A percentile compares a stretch with the other conserved stretches of the same genome.
phyloP scores from a whole-genome alignment of 2,113 vertebrate species.

The Nesogale talazaci region DNA sequence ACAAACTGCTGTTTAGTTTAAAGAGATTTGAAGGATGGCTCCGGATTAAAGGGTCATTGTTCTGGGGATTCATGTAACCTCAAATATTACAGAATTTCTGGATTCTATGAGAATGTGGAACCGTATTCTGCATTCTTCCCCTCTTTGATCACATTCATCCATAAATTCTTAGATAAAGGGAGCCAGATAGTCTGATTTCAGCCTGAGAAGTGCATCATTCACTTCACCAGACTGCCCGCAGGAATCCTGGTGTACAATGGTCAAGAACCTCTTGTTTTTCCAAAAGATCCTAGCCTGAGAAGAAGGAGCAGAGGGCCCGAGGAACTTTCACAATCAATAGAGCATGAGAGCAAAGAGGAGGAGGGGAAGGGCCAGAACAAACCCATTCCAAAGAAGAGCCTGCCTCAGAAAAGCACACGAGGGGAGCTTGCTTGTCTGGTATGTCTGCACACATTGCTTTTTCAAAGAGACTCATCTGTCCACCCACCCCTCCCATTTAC shows the following conservation, averaged over 20 bases:
- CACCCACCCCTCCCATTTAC: not conserved
- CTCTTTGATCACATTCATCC: not conserved
- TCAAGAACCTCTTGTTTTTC: not conserved
- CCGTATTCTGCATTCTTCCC: not conserved
- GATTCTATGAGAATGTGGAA: not conserved
- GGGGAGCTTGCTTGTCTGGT: not conserved
- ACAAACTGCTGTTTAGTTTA: not conserved
- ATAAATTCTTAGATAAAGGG: not conserved
- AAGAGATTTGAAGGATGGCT: not conserved
- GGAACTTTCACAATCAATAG: too few relatives aligned
- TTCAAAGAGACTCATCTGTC: not conserved
- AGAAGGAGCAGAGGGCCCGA: too few relatives aligned
- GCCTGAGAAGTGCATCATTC: not conserved
- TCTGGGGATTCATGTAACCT: not conserved
- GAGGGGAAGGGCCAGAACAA: accelerated
- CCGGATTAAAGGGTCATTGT: not conserved
- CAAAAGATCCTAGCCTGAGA: too few relatives aligned
- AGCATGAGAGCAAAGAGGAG: too few relatives aligned
- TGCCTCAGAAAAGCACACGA: accelerated
- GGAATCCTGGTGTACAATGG: not conserved
- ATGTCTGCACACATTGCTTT: too few relatives aligned
- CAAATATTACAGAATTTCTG: not conserved
- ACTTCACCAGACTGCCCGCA: too few relatives aligned
- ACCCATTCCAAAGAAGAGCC: not conserved
- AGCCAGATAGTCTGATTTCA: not conserved